phyloP scores from a whole-genome alignment of 2,888 invertebrate genomes.

The Trichopoda pennipes region DNA sequence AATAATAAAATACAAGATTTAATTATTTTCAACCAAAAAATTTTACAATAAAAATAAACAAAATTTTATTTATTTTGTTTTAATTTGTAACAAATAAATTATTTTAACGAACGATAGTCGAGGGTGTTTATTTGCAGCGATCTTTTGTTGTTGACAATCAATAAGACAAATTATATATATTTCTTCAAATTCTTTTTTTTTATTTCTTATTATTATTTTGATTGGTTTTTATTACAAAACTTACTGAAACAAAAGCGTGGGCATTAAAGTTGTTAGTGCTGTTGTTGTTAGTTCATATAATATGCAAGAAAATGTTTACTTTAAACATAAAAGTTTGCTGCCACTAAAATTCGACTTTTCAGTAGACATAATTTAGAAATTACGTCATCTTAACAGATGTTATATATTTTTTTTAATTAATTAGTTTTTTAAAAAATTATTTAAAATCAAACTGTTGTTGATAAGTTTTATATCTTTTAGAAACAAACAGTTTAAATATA shows the following conservation, averaged over 20 bases:
- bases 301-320: not conserved
- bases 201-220: too few relatives aligned
- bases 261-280: not conserved
- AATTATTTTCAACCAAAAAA: not conserved
- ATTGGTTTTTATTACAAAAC: not conserved
- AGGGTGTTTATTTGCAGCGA: not conserved
- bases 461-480: too few relatives aligned
- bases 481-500: too few relatives aligned
- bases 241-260: conserved; percentile 10
- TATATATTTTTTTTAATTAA: not conserved
- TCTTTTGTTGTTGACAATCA: conserved; percentile 7
- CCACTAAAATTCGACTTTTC: not conserved
- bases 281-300: not conserved
- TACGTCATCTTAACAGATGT: conserved; percentile 58
- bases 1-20: too few relatives aligned
- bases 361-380: conserved; percentile 4
- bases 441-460: not conserved
- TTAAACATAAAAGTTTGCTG: not conserved
- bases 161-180: conserved; percentile 9
- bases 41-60: not conserved
- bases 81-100: too few relatives aligned
- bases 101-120: not conserved
- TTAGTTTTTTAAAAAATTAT: not conserved
- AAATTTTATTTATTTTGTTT: not conserved
- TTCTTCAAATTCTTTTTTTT: too few relatives aligned